Evolutionary conservation across 2,797 vertebrate species (phyloP).

Genomic region (Pseudochirops cupreus): DNA sequence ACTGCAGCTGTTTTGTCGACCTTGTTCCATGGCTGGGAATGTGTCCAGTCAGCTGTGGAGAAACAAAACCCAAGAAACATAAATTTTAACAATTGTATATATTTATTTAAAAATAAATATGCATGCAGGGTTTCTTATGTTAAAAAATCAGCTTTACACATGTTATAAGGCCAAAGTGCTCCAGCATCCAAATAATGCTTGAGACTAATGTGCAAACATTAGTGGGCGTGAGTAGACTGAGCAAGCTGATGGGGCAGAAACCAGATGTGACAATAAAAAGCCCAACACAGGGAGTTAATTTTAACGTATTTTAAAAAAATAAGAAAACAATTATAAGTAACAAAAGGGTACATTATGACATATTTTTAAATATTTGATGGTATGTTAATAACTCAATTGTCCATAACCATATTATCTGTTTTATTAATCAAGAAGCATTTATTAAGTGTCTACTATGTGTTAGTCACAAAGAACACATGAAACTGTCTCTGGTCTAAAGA

Average conservation of each 20-base stretch:
- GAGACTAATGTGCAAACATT: constrained; percentile 60
- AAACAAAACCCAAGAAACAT: constrained; percentile 77
- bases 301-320: constrained; percentile 59
- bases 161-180: constrained; percentile 81
- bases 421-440: neutral
- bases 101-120: constrained; percentile 76
- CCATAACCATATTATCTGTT: neutral
- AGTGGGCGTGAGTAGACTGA: constrained; percentile 63
- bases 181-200: constrained; percentile 80
- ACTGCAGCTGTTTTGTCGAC: constrained; percentile 82
- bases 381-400: neutral
- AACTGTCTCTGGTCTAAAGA: neutral
- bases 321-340: constrained; percentile 35
- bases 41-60: constrained; percentile 80
- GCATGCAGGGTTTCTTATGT: constrained; percentile 75
- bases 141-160: constrained; percentile 79
- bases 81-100: constrained; percentile 80
- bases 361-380: neutral
- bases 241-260: constrained; percentile 55
- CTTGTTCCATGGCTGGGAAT: constrained; percentile 79
- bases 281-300: constrained; percentile 37
- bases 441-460: neutral
- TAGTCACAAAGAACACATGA: neutral
- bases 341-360: neutral
- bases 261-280: constrained; percentile 64